Conservation (phyloP, 2,888 invertebrate species). For the Melanotus villosus region DNA sequence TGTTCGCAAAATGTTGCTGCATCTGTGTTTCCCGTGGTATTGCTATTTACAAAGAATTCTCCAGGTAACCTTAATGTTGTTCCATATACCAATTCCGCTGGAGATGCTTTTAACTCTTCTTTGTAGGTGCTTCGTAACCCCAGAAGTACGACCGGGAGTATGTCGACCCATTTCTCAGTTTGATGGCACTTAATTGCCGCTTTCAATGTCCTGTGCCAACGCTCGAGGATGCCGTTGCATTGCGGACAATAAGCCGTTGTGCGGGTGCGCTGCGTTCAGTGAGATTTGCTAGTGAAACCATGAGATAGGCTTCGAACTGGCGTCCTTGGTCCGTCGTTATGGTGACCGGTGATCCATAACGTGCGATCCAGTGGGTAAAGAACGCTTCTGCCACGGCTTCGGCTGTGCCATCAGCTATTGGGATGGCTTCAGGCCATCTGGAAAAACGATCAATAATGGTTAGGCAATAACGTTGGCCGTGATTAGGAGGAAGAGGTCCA, state of each 20-base stretch:
- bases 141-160: conserved; percentile 49
- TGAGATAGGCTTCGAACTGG: conserved; percentile 61
- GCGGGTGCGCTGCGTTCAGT: background rate
- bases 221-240: conserved; percentile 61
- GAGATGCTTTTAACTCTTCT: conserved; percentile 40
- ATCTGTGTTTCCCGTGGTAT: background rate
- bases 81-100: conserved; percentile 36
- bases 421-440: conserved; percentile 64
- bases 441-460: conserved; percentile 59
- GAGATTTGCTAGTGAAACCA: conserved; percentile 54
- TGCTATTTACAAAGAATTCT: background rate
- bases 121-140: conserved; percentile 51
- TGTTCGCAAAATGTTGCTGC: background rate
- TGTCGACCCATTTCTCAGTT: conserved; percentile 32
- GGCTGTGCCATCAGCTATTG: conserved; percentile 62
- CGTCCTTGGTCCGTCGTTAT: conserved; percentile 63
- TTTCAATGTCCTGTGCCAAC: conserved; percentile 47
- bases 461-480: conserved; percentile 47
- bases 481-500: conserved; percentile 48
- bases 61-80: conserved; percentile 9
- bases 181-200: conserved; percentile 39
- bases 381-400: conserved; percentile 61
- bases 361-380: conserved; percentile 61
- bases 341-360: conserved; percentile 62
- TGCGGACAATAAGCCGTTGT: conserved; percentile 59